Percentiles rank a stretch among this genome's conserved stretches.
Evolutionary conservation across 2,888 invertebrate species (phyloP).

Genomic region (Euphydryas editha): DNA sequence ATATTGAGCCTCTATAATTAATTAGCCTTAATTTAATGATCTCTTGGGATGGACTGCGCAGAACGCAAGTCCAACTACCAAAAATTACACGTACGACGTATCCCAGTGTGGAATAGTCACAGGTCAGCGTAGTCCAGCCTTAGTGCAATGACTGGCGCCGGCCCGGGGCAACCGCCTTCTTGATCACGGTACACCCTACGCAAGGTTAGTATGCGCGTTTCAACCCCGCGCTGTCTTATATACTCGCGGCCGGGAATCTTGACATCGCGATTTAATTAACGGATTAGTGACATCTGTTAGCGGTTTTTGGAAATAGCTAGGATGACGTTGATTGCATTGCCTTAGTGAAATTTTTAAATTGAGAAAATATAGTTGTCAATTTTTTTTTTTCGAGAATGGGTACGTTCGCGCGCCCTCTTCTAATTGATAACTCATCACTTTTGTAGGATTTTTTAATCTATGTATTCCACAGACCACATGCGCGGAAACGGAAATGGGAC

Average conservation of each 20-base stretch:
- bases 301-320: conserved; percentile 17
- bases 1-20: too few relatives aligned
- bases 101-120: conserved; percentile 82
- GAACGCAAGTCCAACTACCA: conserved; percentile 85
- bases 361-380: neutral
- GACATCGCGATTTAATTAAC: conserved; percentile 61
- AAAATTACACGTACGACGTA: conserved; percentile 86
- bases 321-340: conserved; percentile 36
- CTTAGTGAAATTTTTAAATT: conserved; percentile 24
- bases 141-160: conserved; percentile 87
- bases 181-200: conserved; percentile 90
- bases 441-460: too few relatives aligned
- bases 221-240: conserved; percentile 47
- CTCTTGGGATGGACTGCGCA: conserved; percentile 85
- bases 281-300: conserved; percentile 68
- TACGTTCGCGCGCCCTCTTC: too few relatives aligned
- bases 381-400: neutral
- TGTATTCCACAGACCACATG: too few relatives aligned
- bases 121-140: conserved; percentile 83
- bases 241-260: conserved; percentile 51
- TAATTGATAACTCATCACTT: too few relatives aligned
- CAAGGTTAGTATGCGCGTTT: conserved; percentile 86
- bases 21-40: too few relatives aligned
- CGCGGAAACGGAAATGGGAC: too few relatives aligned
- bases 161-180: conserved; percentile 85